A percentile compares a stretch with the other conserved stretches of the same genome.
Conservation (phyloP, 1,140 invertebrate species). For the Campoletis sonorensis region DNA sequence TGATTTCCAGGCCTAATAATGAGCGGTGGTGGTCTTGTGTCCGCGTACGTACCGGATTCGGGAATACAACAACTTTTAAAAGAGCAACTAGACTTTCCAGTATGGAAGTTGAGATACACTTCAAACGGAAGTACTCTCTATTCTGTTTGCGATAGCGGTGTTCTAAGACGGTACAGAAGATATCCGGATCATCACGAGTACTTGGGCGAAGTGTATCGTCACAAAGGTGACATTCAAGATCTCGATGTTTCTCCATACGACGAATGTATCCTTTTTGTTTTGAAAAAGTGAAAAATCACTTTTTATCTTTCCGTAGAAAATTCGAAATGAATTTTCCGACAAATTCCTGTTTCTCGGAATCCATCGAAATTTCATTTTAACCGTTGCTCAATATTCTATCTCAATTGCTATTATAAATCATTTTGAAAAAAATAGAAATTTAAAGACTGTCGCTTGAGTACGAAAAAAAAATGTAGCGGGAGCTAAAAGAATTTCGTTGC, state of each 20-base stretch:
- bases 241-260: constrained; percentile 78
- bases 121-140: constrained; percentile 76
- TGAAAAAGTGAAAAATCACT: neutral
- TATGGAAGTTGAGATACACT: constrained; percentile 77
- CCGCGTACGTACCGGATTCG: constrained; percentile 75
- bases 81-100: constrained; percentile 72
- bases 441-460: too few species aligned
- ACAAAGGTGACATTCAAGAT: constrained; percentile 77
- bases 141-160: constrained; percentile 75
- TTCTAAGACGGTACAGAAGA: constrained; percentile 74
- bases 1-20: constrained; percentile 71
- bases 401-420: too few species aligned
- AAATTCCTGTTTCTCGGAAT: too few species aligned
- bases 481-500: neutral
- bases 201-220: constrained; percentile 75
- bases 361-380: too few species aligned
- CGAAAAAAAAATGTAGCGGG: too few species aligned
- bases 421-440: too few species aligned
- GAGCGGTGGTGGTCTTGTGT: constrained; percentile 75
- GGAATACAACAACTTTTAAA: constrained; percentile 74
- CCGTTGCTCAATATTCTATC: too few species aligned
- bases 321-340: too few species aligned
- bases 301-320: too few species aligned
- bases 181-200: constrained; percentile 77
- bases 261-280: constrained; percentile 76